These are phyloP conservation scores for Galerucella pusilla DNA, from an alignment of 2,888 invertebrate genomes.

Conservation along the genomic window DNA sequence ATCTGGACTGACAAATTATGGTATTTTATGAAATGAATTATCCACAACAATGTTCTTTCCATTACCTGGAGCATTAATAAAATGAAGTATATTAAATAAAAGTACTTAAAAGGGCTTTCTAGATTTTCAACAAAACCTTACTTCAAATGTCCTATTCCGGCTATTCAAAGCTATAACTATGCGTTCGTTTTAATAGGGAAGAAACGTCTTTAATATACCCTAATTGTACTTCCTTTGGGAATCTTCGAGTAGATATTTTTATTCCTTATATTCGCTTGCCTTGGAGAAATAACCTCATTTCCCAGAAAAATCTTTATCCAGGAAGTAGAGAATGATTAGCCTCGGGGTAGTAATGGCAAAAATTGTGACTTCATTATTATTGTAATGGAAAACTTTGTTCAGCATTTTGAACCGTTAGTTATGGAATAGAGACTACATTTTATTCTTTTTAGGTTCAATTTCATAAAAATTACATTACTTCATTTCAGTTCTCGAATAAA, in stretches of 20 bases:
- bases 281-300: constrained; percentile 13
- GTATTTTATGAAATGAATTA: too few relatives aligned
- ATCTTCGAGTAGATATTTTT: neutral
- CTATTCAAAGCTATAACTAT: neutral
- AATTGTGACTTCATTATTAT: constrained; percentile 13
- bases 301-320: constrained; percentile 13
- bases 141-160: neutral
- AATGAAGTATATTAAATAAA: too few relatives aligned
- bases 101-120: too few relatives aligned
- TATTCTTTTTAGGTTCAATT: neutral
- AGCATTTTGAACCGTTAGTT: neutral
- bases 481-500: too few relatives aligned
- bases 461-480: too few relatives aligned
- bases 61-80: too few relatives aligned
- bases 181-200: neutral
- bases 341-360: neutral
- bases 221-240: constrained; percentile 8
- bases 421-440: too few relatives aligned
- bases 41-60: too few relatives aligned
- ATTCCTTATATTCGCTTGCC: constrained; percentile 12
- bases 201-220: neutral
- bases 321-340: constrained; percentile 19
- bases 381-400: neutral
- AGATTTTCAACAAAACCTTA: neutral
- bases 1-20: too few relatives aligned